Conservation (phyloP, 2,888 invertebrate species). For the Pilophorus perplexus region DNA sequence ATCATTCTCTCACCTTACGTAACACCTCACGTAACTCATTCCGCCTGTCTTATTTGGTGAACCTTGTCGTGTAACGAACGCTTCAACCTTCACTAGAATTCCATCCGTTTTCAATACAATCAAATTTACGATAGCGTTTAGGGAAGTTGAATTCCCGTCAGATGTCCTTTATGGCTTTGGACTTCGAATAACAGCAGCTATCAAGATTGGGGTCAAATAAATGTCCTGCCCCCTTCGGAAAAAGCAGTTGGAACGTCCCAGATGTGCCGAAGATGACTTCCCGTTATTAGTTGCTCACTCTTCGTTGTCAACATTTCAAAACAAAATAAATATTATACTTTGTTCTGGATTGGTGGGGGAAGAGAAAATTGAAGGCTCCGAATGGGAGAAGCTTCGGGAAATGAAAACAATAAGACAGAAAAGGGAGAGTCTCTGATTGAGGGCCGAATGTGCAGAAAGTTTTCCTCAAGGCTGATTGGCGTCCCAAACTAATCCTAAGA, state of each 20-base stretch:
- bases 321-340: conserved; percentile 36
- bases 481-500: conserved; percentile 37
- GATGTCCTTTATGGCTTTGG: not conserved
- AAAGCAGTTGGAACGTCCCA: no score
- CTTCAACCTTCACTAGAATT: no score
- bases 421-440: conserved; percentile 26
- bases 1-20: not conserved
- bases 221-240: not conserved
- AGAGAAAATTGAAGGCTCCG: conserved; percentile 14
- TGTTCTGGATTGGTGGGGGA: not conserved
- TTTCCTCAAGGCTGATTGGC: conserved; percentile 28
- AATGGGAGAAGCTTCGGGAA: not conserved
- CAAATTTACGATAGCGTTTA: no score
- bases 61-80: no score
- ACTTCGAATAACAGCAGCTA: not conserved
- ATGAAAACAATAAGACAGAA: conserved; percentile 37
- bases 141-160: not conserved
- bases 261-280: conserved; percentile 24
- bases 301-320: conserved; percentile 20
- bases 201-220: not conserved
- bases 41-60: not conserved
- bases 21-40: not conserved
- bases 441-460: conserved; percentile 28
- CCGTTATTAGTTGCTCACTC: conserved; percentile 26
- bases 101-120: no score